phyloP scores from a whole-genome alignment of 2,113 vertebrate genomes.

The Anolis carolinensis region DNA sequence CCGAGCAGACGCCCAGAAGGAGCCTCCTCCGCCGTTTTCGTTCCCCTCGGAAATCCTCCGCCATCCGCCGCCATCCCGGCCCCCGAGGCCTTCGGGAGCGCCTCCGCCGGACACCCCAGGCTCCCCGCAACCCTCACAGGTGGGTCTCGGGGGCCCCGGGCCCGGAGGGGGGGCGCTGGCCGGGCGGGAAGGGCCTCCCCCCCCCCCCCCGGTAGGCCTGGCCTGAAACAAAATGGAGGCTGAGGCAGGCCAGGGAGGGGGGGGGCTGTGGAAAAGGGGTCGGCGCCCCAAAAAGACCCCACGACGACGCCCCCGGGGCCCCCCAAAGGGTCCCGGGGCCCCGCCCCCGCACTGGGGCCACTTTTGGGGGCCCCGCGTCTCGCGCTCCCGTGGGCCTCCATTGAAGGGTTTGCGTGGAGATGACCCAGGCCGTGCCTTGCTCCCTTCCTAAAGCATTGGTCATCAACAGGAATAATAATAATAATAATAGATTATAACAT shows the following conservation, averaged over 20 bases:
- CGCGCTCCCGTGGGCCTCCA: neutral
- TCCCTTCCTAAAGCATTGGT: too few species aligned
- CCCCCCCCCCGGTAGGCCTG: too few species aligned
- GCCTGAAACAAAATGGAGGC: constrained; percentile 56
- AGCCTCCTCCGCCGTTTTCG: constrained; percentile 49
- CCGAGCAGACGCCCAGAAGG: constrained; percentile 41
- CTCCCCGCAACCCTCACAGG: constrained; percentile 71
- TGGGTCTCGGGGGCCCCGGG: constrained; percentile 59
- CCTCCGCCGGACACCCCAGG: constrained; percentile 61
- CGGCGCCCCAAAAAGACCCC: too few species aligned
- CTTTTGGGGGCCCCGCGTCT: neutral
- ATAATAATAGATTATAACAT: too few species aligned
- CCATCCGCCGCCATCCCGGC: constrained; percentile 77
- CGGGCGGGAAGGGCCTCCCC: neutral
- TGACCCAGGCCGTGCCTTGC: too few species aligned
- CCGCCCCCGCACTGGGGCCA: neutral
- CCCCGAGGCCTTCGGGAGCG: constrained; percentile 44
- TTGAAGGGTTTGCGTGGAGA: too few species aligned
- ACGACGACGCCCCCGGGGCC: too few species aligned
- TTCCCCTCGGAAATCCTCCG: neutral
- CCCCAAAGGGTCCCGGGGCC: too few species aligned
- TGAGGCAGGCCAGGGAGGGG: neutral
- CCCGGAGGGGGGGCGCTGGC: constrained; percentile 32
- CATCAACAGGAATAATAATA: too few species aligned
- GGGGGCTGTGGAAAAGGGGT: neutral